Conservation (phyloP, 2,797 vertebrate species). For the Gymnothorax reevesii region DNA sequence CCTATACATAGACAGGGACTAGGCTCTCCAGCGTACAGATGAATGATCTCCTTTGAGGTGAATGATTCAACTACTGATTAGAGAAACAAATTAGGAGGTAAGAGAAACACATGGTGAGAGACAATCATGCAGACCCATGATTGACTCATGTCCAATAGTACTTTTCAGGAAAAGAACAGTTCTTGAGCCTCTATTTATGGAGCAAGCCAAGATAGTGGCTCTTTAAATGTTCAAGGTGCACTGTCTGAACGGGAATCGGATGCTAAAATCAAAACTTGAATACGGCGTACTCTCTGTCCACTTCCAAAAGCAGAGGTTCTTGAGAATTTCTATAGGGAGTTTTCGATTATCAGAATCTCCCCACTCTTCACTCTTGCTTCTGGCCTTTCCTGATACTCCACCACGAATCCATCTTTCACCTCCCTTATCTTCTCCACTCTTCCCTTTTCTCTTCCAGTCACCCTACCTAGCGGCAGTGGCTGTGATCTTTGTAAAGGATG, state of each 20-base stretch:
- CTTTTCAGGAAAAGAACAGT: neutral
- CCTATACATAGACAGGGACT: neutral
- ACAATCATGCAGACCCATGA: neutral
- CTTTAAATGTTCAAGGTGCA: neutral
- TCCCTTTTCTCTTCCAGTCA: neutral
- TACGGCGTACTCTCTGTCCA: neutral
- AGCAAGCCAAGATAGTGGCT: neutral
- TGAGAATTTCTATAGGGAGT: neutral
- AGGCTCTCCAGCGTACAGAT: neutral
- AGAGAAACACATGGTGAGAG: neutral
- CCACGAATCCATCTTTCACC: neutral
- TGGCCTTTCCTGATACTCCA: neutral
- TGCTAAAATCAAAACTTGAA: neutral
- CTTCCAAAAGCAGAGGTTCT: neutral
- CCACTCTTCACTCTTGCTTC: neutral
- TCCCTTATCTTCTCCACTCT: neutral
- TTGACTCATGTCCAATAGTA: neutral
- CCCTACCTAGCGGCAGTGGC: neutral
- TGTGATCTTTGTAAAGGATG: slow-evolving; percentile 16
- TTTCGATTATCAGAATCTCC: neutral
- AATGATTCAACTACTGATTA: neutral
- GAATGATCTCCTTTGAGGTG: neutral
- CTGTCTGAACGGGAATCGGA: neutral
- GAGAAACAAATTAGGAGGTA: neutral
- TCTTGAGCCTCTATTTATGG: neutral